Base-by-base conservation (phyloP, 2,797 vertebrate genomes). In the Aldrovandia affinis region DNA sequence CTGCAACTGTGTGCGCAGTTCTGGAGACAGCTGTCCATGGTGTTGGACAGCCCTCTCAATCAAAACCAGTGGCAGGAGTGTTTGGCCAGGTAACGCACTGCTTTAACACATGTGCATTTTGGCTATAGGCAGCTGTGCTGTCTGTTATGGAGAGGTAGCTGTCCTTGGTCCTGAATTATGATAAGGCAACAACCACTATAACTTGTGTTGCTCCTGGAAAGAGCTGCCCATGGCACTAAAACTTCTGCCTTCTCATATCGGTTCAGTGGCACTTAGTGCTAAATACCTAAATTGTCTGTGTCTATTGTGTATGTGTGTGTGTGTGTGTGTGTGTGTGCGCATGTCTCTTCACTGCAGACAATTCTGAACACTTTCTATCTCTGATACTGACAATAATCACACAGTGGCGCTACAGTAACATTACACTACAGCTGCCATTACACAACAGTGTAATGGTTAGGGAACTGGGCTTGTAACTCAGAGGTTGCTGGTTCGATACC, bases 181-280 rank as follows among this genome's bases (percentile, higher is more conserved):
- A 25, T 78, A 25, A 28, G 20, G 25, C 20, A n/a, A 44, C 44
- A 83, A 70, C 57, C 15, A 4, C 30, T 28, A 18, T 83, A 20
- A 28, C 59, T 28, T 30, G 28, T 44, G n/a, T 36, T 15, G 28
- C 30, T n/a, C 39, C 80, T 0, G 65, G 28, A 78, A 44, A 83
- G 83, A 85, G 85, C 86, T 87, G 86, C 89, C 85, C 59, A 0
- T 82, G 86, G 82, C 87, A 28, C 88, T 88, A 77, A 85, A 81
- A 52, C 70, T 61, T 73, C 28, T 82, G 68, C 18, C 55, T 78
- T 36, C n/a, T 36, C 39, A 47, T 9, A 18, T 39, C 70, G 15
- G n/a, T 75, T 28, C 20, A 44, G 8, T 20, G 20, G 70, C 15
- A 75, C 20, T 78, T 30, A 30, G 25, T 78, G 47, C 10, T 78